These are phyloP conservation scores for Eupsittula cactorum DNA, from an alignment of 2,113 vertebrate species.

Conservation along the genomic window DNA sequence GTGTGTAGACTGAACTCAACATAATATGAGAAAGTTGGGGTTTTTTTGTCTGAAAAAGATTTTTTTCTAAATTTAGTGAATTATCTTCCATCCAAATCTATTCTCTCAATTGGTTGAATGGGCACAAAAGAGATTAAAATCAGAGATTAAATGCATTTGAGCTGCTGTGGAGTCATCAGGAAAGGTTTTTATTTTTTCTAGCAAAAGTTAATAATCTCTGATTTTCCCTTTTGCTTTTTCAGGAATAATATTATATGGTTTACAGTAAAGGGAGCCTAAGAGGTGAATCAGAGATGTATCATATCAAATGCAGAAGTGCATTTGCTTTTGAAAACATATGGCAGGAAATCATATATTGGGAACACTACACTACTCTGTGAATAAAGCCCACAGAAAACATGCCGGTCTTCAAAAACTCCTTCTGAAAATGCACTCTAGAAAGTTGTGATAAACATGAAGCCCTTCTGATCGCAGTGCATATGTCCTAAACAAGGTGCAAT, in stretches of 20 bases:
- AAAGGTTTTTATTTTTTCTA: neutral
- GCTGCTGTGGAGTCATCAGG: neutral
- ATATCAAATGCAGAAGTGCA: neutral
- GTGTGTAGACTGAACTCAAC: neutral
- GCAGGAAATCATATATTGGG: neutral
- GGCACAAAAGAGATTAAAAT: neutral
- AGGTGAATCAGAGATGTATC: neutral
- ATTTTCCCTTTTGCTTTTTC: neutral
- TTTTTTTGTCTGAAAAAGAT: neutral
- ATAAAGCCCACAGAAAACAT: neutral
- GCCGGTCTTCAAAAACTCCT: neutral
- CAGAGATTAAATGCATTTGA: neutral
- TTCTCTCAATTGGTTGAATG: neutral
- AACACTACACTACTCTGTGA: neutral
- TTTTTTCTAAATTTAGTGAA: neutral
- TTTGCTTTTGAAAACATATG: neutral
- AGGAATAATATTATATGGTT: neutral
- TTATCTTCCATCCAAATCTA: neutral
- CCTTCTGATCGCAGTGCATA: neutral
- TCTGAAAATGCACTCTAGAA: neutral
- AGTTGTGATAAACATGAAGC: neutral
- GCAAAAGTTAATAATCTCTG: neutral
- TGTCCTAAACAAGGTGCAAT: neutral
- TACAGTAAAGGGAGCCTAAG: neutral
- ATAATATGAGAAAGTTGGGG: neutral